Evolutionary conservation across 2,797 vertebrate genomes (phyloP).

Genomic region (Aphelocoma californica): DNA sequence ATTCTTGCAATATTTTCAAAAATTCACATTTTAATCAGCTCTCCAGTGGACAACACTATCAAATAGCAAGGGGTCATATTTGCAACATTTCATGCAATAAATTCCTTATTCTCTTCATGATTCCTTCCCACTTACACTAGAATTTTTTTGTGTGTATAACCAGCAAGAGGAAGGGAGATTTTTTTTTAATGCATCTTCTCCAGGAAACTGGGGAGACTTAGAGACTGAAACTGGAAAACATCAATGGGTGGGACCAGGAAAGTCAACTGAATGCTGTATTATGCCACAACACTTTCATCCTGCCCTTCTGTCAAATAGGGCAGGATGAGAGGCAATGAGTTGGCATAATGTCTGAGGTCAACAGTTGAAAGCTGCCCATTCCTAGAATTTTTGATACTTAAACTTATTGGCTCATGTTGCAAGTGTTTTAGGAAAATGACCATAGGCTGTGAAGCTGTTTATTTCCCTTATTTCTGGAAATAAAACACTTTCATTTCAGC

Average conservation of each 20-base stretch:
- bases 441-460: background rate
- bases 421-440: background rate
- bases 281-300: slow-evolving; percentile 26
- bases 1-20: background rate
- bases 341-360: slow-evolving; percentile 29
- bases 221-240: slow-evolving; percentile 31
- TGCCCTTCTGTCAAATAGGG: slow-evolving; percentile 6
- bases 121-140: background rate
- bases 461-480: background rate
- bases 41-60: background rate
- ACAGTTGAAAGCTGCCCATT: slow-evolving; percentile 35
- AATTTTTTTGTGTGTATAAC: background rate
- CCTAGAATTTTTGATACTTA: slow-evolving; percentile 18
- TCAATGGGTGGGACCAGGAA: slow-evolving; percentile 34
- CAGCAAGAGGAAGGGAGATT: background rate
- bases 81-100: background rate
- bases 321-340: slow-evolving; percentile 25
- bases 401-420: background rate
- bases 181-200: slow-evolving; percentile 2
- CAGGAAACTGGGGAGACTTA: slow-evolving; percentile 24
- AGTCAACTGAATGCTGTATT: slow-evolving; percentile 29
- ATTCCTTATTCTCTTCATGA: background rate
- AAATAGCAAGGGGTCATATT: background rate
- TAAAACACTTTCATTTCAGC: background rate
- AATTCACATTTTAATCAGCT: background rate